phyloP scores from a whole-genome alignment of 2,797 vertebrate species.

The Acanthiza pusilla region DNA sequence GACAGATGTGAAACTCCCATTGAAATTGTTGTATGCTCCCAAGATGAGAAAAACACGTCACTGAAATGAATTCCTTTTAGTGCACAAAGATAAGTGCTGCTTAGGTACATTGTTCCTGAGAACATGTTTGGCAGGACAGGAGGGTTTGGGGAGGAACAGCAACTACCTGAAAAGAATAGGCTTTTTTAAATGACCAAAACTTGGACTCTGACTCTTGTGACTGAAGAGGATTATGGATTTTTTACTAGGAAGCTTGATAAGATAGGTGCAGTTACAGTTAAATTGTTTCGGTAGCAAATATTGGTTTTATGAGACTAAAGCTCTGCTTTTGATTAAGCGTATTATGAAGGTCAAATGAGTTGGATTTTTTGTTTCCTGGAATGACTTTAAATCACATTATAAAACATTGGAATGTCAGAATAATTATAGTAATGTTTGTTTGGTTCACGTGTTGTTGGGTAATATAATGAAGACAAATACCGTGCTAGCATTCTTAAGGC shows the following conservation, averaged over 20 bases:
- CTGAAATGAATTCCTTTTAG: neutral
- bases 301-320: neutral
- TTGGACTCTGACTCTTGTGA: neutral
- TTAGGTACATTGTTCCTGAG: neutral
- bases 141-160: neutral
- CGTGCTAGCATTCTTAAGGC: neutral
- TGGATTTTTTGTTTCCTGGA: slow-evolving; percentile 6
- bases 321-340: neutral
- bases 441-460: neutral
- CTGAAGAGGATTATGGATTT: neutral
- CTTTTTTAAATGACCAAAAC: neutral
- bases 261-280: neutral
- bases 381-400: neutral
- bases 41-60: neutral
- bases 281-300: slow-evolving; percentile 21
- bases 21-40: neutral
- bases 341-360: neutral
- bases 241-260: neutral
- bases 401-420: slow-evolving; percentile 14
- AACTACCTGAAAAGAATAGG: neutral
- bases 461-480: neutral
- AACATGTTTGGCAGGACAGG: neutral
- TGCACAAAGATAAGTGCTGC: neutral
- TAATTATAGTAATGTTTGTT: neutral
- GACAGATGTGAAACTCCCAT: neutral